Evolutionary conservation across 2,888 invertebrate species (phyloP), one percentile per base, ranked within the genome.

Genomic region (Chrysopilus asiliformis): DNA sequence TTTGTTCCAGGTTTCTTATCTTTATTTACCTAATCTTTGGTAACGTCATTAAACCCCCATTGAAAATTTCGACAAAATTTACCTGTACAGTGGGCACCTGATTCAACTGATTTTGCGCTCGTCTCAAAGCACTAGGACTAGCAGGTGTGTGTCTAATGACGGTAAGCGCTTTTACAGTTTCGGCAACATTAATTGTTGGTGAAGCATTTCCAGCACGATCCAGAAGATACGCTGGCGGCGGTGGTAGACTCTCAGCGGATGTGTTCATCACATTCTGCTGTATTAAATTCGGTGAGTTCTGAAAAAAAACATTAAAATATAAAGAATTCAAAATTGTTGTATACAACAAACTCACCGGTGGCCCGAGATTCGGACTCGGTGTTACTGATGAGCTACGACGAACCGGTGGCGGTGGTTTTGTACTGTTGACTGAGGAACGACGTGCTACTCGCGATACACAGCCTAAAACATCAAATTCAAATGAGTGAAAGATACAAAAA

Each of bases 91-190:
- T 31, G 33, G 30, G 20, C 41, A 47, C 18, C 30, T 48, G 50
- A 38, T 49, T 46, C 34, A 43, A 38, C 37, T 47, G 41, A 38
- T 41, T 44, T 39, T 58, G 58, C 41, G 55, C 51, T 43, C 78
- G 71, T 6, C 83, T 70, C 17, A 79, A 64, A 4, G 81, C 70
- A 45, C 78, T 77, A 4, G 89, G 87, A 46, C 86, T 87, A 3
- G 86, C 85, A 1, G 87, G 86, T 50, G 81, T 85, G 62, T 87
- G 87, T 50, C 83, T 79, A 43, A 86, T 62, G 53, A 86, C 84
- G 0, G 85, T 86, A 38, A 89, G 63, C 27, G 83, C 85, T 56
- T 85, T 82, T 6, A 87, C 83, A 1, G 86, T 85, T 58, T 87
- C 86, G 0, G 87, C 85, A 13, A 89, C 87, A 50, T 77, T 79